Percentiles rank a stretch among this genome's conserved stretches.
Evolutionary conservation across 2,113 vertebrate species (phyloP).

Genomic region (Odobenus rosmarus): DNA sequence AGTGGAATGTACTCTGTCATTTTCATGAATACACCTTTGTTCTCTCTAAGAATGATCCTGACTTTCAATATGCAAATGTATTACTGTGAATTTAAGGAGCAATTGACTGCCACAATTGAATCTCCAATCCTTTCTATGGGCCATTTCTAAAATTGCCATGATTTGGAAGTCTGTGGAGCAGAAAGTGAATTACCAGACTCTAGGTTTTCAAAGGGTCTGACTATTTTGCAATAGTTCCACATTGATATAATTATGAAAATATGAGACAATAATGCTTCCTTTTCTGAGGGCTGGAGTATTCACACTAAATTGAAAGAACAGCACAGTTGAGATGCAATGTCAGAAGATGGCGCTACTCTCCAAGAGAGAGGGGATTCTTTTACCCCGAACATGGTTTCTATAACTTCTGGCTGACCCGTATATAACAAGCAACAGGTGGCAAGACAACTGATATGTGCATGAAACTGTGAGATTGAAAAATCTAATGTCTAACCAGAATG

Average conservation of each 20-base stretch:
- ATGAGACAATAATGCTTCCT: background rate
- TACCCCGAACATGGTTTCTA: background rate
- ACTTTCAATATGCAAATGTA: conserved; percentile 45
- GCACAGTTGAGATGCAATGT: background rate
- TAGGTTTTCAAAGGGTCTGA: background rate
- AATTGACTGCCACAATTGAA: background rate
- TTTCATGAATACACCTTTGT: background rate
- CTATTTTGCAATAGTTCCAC: background rate
- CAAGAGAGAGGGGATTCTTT: background rate
- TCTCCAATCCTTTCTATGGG: background rate
- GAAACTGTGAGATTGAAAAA: background rate
- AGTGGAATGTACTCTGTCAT: background rate
- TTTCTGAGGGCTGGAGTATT: background rate
- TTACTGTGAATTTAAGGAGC: background rate
- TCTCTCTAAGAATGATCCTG: background rate
- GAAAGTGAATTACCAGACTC: background rate
- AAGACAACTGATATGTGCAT: background rate
- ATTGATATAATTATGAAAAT: background rate
- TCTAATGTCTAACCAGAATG: background rate
- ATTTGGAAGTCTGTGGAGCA: conserved; percentile 22
- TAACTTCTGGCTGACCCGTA: background rate
- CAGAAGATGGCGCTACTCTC: background rate
- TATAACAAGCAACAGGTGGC: background rate
- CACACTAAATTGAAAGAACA: background rate
- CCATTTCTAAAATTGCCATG: conserved; percentile 4